phyloP scores from a whole-genome alignment of 2,113 vertebrate genomes.

The Genyomyrus donnyi region DNA sequence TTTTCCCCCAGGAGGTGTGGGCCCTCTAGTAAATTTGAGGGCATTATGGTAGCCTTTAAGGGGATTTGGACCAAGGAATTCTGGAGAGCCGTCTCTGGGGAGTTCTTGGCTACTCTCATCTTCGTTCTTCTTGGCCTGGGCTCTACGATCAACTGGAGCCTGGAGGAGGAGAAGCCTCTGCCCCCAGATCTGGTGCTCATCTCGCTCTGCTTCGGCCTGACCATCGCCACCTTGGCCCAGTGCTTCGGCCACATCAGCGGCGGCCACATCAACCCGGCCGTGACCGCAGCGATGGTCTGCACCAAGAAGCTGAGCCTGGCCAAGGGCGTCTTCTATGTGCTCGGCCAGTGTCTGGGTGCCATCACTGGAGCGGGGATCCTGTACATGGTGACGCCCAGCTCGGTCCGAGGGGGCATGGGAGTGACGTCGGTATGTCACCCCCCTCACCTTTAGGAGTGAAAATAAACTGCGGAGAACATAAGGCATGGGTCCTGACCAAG shows the following conservation, averaged over 20 bases:
- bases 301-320: slow-evolving; percentile 85
- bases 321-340: slow-evolving; percentile 82
- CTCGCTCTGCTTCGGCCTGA: slow-evolving; percentile 90
- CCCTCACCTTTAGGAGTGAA: not conserved
- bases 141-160: slow-evolving; percentile 86
- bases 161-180: slow-evolving; percentile 62
- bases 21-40: slow-evolving; percentile 62
- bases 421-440: slow-evolving; percentile 71
- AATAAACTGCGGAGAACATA: not conserved
- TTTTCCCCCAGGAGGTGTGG: slow-evolving; percentile 62
- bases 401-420: slow-evolving; percentile 72
- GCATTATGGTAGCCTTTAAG: slow-evolving; percentile 86
- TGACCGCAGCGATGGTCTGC: slow-evolving; percentile 86
- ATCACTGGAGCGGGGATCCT: slow-evolving; percentile 78
- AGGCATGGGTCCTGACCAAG: not conserved
- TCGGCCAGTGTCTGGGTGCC: slow-evolving; percentile 85
- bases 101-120: slow-evolving; percentile 85
- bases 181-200: slow-evolving; percentile 84
- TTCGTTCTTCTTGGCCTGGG: slow-evolving; percentile 88
- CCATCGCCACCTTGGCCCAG: slow-evolving; percentile 91
- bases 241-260: slow-evolving; percentile 94
- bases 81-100: slow-evolving; percentile 86
- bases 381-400: slow-evolving; percentile 76
- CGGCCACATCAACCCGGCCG: slow-evolving; percentile 89
- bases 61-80: slow-evolving; percentile 93